These are phyloP conservation scores for Saguinus midas DNA, from an alignment of 2,113 vertebrate genomes.

Conservation along the genomic window DNA sequence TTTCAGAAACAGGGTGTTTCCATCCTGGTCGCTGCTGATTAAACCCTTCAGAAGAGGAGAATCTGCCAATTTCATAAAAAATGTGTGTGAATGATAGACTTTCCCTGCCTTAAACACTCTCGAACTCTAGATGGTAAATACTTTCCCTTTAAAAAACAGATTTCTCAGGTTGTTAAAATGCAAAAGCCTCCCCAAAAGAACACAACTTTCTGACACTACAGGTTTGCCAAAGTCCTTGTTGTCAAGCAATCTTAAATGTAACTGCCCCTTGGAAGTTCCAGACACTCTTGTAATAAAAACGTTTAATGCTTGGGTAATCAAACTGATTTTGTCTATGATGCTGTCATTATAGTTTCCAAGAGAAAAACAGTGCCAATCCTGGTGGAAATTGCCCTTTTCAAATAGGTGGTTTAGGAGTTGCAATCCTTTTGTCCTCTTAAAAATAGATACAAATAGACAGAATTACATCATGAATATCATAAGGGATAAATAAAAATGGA, in stretches of 20 bases:
- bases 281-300: background rate
- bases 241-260: constrained; percentile 37
- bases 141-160: constrained; percentile 49
- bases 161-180: constrained; percentile 65
- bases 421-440: background rate
- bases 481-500: background rate
- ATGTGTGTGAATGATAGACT: constrained; percentile 45
- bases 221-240: constrained; percentile 56
- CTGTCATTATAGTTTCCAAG: background rate
- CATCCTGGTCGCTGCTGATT: background rate
- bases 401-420: background rate
- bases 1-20: constrained; percentile 14
- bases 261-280: background rate
- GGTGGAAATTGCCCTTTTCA: background rate
- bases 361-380: background rate
- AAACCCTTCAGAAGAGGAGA: background rate
- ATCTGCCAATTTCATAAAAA: constrained; percentile 50
- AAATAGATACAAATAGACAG: background rate
- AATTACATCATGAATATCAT: background rate
- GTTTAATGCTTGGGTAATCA: background rate
- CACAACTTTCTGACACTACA: background rate
- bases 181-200: constrained; percentile 40
- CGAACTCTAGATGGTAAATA: constrained; percentile 54
- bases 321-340: background rate
- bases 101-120: constrained; percentile 49